Evolutionary conservation across 2,888 invertebrate species (phyloP).

Genomic region (Lottia gigantea): DNA sequence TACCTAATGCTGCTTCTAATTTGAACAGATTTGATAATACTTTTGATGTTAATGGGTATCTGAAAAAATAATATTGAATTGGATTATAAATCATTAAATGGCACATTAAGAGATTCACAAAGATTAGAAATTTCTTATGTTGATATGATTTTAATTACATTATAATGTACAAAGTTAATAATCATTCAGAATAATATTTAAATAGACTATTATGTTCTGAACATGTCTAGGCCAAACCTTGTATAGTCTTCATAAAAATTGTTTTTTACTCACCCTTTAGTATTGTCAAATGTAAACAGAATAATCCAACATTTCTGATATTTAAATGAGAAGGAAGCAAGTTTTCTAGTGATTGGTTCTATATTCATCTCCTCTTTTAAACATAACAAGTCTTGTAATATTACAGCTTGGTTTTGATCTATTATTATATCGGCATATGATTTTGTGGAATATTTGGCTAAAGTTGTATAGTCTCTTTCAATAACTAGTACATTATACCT

Average conservation of each 20-base stretch:
- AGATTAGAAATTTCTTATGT: too few relatives aligned
- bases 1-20: constrained; percentile 38
- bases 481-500: constrained; percentile 15
- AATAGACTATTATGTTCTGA: too few relatives aligned
- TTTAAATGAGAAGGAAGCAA: constrained; percentile 41
- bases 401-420: constrained; percentile 43
- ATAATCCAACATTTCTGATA: constrained; percentile 42
- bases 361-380: constrained; percentile 34
- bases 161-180: too few relatives aligned
- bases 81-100: background rate
- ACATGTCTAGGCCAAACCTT: too few relatives aligned
- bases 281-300: constrained; percentile 26
- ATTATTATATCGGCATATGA: constrained; percentile 45
- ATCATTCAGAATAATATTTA: too few relatives aligned
- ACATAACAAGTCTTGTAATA: constrained; percentile 32
- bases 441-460: background rate
- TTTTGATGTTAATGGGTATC: constrained; percentile 34
- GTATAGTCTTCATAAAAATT: too few relatives aligned
- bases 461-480: constrained; percentile 23
- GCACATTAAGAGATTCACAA: too few relatives aligned
- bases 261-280: constrained; percentile 22
- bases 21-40: constrained; percentile 35
- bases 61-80: constrained; percentile 10
- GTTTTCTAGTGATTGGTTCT: constrained; percentile 35
- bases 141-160: too few relatives aligned